Evolutionary conservation across 2,888 invertebrate species (phyloP).

Genomic region (Drosophila merina): DNA sequence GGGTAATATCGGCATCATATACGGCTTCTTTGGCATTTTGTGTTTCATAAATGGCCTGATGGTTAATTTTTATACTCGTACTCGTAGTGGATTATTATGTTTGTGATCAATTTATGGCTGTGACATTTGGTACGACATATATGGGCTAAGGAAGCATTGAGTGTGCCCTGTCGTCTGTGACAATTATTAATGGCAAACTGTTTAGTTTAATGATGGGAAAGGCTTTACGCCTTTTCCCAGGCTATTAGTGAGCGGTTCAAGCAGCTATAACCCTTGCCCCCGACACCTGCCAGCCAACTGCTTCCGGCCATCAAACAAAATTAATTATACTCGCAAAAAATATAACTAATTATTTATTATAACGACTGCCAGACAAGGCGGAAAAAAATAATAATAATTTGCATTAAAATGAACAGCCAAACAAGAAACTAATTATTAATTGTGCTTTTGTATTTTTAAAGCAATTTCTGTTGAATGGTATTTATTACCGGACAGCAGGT

Average conservation of each 20-base stretch:
- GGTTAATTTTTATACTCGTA: conserved; percentile 71
- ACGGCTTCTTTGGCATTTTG: conserved; percentile 68
- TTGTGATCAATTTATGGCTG: conserved; percentile 60
- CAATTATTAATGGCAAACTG: conserved; percentile 72
- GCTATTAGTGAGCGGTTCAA: conserved; percentile 32
- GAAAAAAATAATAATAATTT: conserved; percentile 45
- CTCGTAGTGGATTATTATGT: conserved; percentile 73
- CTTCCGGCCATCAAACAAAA: conserved; percentile 68
- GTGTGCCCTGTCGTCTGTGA: conserved; percentile 41
- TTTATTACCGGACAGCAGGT: conserved; percentile 14
- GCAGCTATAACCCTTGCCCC: conserved; percentile 26
- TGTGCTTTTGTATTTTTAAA: neutral
- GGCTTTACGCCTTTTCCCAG: conserved; percentile 36
- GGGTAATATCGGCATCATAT: conserved; percentile 37
- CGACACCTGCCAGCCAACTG: conserved; percentile 42
- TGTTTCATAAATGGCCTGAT: conserved; percentile 74
- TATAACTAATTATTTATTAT: conserved; percentile 56
- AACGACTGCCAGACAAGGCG: conserved; percentile 39
- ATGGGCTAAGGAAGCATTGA: conserved; percentile 54
- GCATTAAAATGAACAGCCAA: conserved; percentile 49
- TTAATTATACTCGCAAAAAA: conserved; percentile 58
- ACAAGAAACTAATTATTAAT: conserved; percentile 14
- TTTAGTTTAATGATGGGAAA: conserved; percentile 77
- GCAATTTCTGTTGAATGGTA: neutral
- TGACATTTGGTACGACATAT: conserved; percentile 73